These are phyloP conservation scores for Bergia sp. DNA, from an alignment of 92 coral and sea anemone genomes.

Conservation along the genomic window DNA sequence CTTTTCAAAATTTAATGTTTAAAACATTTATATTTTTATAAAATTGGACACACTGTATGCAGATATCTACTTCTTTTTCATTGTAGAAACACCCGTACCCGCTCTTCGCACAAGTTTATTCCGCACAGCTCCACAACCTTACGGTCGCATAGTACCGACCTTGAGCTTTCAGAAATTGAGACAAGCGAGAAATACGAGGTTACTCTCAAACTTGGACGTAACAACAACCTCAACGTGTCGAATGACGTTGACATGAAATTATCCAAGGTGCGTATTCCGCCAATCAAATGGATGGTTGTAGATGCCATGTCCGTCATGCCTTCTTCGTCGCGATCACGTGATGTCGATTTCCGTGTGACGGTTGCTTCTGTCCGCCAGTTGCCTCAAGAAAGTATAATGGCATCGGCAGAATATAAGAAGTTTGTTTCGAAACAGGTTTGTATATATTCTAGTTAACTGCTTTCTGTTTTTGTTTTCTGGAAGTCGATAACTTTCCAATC, in stretches of 20 bases:
- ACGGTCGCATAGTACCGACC: background rate
- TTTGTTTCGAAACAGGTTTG: slow-evolving; percentile 31
- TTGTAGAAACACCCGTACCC: slow-evolving; percentile 25
- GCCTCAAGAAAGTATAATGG: background rate
- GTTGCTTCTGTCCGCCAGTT: too few relatives aligned
- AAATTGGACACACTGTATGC: too few relatives aligned
- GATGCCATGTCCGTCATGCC: slow-evolving; percentile 70
- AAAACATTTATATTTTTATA: too few relatives aligned
- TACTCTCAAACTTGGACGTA: too few relatives aligned
- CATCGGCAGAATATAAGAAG: slow-evolving; percentile 56
- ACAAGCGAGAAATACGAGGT: too few relatives aligned
- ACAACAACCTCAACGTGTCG: too few relatives aligned
- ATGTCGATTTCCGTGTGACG: too few relatives aligned
- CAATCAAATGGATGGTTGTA: slow-evolving; percentile 65
- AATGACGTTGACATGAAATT: too few relatives aligned
- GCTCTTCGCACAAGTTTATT: slow-evolving; percentile 23
- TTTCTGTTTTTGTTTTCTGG: too few relatives aligned
- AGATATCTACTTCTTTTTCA: background rate
- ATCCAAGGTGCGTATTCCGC: too few relatives aligned
- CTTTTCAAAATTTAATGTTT: too few relatives aligned
- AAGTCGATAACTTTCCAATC: too few relatives aligned
- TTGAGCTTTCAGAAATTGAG: background rate
- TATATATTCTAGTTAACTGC: background rate
- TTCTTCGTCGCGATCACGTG: background rate
- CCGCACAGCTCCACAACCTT: background rate